Base-by-base conservation (phyloP, 2,797 vertebrate genomes). In the Lerista edwardsae region DNA sequence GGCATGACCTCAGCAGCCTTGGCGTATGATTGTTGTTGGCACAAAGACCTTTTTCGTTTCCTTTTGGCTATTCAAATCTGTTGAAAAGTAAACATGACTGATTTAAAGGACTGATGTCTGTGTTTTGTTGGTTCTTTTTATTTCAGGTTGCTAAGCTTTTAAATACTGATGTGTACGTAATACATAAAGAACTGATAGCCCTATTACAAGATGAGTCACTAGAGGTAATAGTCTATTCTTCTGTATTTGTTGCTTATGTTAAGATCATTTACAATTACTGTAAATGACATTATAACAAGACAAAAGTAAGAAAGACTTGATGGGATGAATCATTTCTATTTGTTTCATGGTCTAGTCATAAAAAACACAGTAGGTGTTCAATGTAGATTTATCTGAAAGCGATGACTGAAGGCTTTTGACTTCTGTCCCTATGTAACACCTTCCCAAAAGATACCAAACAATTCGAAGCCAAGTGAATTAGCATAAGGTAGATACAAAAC, bases 111-210 rank as follows among this genome's bases (percentile, higher is more conserved):
- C 64, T 93, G 65, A 92, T 81, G 72, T 87, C 81, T 90, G 64
- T 88, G 31, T 89, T 94, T 93, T 92, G 77, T 89, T 93, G 87
- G 15, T 87, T 19, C 87, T 0, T 88, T 79, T 36, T 79, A 90
- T 93, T 94, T 86, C 91, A 99, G 98, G 98, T 99, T 94, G 96
- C 97, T 93, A 98, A 98, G 94, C 96, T 99, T 94, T 97, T 99
- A 75, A 96, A 97, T 92, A 96, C 97, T 89, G 97, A 97, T 85
- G 97, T 97, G 72, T 97, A 97, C 87, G 93, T 98, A 87, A 96
- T 98, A 94, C 97, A 98, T 94, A 98, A 98, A 95, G 98, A 99
- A 93, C 95, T 98, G 86, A 94, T 99, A 90, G 90, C 96, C 3
- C 94, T 99, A 29, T 96, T 99, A 93, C 97, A 98, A 90, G 98